These are phyloP conservation scores for Solea solea DNA, from an alignment of 2,113 vertebrate genomes.

Conservation along the genomic window DNA sequence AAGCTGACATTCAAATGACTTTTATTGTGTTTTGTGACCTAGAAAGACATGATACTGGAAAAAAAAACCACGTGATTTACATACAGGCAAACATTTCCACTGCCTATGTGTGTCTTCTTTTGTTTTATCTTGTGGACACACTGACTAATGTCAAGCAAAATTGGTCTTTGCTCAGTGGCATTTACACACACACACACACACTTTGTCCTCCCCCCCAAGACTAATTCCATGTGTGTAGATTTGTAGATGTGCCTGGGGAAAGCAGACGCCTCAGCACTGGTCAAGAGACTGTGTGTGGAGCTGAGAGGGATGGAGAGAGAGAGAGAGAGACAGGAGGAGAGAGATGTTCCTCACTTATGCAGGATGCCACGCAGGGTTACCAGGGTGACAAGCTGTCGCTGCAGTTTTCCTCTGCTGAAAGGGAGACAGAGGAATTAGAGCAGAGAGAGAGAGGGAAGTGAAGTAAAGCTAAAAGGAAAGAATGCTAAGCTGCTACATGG, in stretches of 20 bases:
- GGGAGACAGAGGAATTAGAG: conserved; percentile 22
- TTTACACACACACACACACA: conserved; percentile 29
- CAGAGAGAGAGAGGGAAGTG: not conserved
- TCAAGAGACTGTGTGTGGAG: conserved; percentile 31
- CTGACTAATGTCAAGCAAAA: conserved; percentile 17
- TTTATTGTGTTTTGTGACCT: conserved; percentile 49
- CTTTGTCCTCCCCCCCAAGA: conserved; percentile 7
- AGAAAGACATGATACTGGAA: conserved; percentile 23
- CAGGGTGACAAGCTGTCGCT: conserved; percentile 68
- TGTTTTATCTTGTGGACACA: conserved; percentile 18
- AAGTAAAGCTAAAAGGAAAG: not conserved
- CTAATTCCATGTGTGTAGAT: conserved; percentile 60
- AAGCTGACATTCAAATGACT: conserved; percentile 67
- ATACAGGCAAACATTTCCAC: conserved; percentile 51
- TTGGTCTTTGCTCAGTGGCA: conserved; percentile 46
- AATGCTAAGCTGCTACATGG: not conserved
- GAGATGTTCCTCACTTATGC: conserved; percentile 66
- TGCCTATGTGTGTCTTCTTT: conserved; percentile 17
- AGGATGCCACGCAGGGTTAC: conserved; percentile 67
- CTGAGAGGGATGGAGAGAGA: conserved; percentile 13
- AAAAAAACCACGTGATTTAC: conserved; percentile 49
- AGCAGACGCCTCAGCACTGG: conserved; percentile 38
- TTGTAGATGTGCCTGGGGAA: conserved; percentile 51
- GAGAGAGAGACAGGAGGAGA: conserved; percentile 48
- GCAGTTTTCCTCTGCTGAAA: conserved; percentile 56